Conservation (phyloP, 1,140 invertebrate species). For the Panulirus ornatus region DNA sequence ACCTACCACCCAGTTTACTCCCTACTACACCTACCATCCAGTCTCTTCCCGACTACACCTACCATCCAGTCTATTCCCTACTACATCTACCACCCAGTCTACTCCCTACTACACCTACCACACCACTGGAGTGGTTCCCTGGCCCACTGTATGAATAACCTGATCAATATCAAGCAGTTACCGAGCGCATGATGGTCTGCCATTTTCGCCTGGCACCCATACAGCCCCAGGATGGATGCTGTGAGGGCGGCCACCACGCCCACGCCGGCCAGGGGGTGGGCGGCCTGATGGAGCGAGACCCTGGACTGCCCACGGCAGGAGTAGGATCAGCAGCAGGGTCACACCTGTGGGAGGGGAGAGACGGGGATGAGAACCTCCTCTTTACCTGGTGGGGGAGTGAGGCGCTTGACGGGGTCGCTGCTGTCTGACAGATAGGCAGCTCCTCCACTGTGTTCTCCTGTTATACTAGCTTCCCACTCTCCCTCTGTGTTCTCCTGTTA, state of each 20-base stretch:
- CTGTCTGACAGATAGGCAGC: background rate
- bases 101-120: no score
- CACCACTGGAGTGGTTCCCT: no score
- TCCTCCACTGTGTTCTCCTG: background rate
- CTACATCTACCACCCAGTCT: no score
- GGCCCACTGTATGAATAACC: no score
- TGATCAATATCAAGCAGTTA: no score
- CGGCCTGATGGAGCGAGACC: background rate
- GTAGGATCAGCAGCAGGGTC: background rate
- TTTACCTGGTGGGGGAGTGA: background rate
- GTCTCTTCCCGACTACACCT: no score
- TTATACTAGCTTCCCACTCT: no score
- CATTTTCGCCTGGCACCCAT: background rate
- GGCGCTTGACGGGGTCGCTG: background rate
- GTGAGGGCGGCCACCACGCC: background rate
- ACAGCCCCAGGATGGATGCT: background rate
- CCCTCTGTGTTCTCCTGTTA: no score
- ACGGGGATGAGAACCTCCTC: background rate
- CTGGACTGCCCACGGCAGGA: conserved; percentile 4
- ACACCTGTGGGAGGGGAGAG: background rate
- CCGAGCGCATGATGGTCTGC: background rate
- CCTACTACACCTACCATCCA: no score
- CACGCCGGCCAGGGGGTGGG: background rate
- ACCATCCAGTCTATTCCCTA: no score
- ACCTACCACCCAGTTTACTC: no score